phyloP scores from a whole-genome alignment of 2,113 vertebrate genomes.

The Columba janthina region DNA sequence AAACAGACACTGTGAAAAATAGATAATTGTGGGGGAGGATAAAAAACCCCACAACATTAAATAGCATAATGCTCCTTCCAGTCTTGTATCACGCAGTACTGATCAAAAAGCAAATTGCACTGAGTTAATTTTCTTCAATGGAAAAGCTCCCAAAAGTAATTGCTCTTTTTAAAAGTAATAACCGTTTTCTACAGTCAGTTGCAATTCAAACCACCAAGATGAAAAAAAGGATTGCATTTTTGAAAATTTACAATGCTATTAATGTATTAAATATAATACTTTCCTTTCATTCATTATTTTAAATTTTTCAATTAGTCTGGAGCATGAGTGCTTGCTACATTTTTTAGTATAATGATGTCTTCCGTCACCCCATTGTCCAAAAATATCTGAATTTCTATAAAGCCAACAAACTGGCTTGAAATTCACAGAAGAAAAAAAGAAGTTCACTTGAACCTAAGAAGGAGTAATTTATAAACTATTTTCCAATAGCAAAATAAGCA shows the following conservation, averaged over 20 bases:
- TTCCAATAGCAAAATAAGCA: not conserved
- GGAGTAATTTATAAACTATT: not conserved
- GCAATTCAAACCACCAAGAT: not conserved
- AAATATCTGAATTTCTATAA: not conserved
- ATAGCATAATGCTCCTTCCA: not conserved
- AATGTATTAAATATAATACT: not conserved
- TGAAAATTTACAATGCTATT: not conserved
- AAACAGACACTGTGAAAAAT: not conserved
- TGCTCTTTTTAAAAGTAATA: not conserved
- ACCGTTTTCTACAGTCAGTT: not conserved
- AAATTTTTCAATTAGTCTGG: not conserved
- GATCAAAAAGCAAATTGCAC: not conserved
- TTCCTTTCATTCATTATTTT: not conserved
- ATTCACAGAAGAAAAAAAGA: not conserved
- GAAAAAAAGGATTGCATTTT: not conserved
- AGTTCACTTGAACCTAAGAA: not conserved
- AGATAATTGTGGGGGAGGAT: not conserved
- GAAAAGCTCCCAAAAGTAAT: not conserved
- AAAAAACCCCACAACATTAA: not conserved
- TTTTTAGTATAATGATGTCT: not conserved
- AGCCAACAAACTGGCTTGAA: not conserved
- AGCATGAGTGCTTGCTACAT: not conserved
- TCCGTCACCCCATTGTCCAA: not conserved
- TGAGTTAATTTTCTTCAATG: not conserved
- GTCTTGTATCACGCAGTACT: not conserved